Evolutionary conservation across 1,140 invertebrate species (phyloP), one percentile per base, ranked within the genome.

Genomic region (Zaprionus ornatus): DNA sequence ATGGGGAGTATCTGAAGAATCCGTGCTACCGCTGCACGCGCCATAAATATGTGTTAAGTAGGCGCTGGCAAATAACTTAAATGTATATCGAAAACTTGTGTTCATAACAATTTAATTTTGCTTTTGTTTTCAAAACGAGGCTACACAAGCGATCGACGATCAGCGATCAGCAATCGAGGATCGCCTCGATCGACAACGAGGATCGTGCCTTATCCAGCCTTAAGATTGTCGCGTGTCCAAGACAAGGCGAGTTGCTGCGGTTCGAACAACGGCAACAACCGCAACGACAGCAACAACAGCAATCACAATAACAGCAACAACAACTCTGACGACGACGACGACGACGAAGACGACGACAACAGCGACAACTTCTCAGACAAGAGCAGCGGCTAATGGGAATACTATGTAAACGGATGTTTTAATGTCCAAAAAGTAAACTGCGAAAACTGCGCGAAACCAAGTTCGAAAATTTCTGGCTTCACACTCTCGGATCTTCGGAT

Each of bases 391-490:
- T 90, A 90, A 90, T 90, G 86, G 86, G 86, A 90, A 90, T 90
- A 90, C 78, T 90, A 86, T 90, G 86, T 90, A 90, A 90, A 90
- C 86, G 86, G 86, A 90, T 90, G 86, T 90, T 90, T 90, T 90
- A 90, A 90, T 90, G 87, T 90, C 85, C 85, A 90, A 90, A 90
- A 90, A 90, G 85, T 90, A 90, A 90, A 90, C 86, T 90, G 86
- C 86, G 76, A 90, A 90, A 85, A 90, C n/a, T 74, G 66, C 65
- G 61, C 78, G 74, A 72, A 57, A 76, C 74, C 68, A 73, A 69
- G 68, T 80, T 74, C 63, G 75, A 85, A 86, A 75, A 50, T 23
- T 50, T 75, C 73, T 45, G 40, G 77, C 52, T 83, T 67, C 59
- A 42, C 68, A 71, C 66, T 55, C 37, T 23, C 59, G 23, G 29